phyloP scores from a whole-genome alignment of 2,113 vertebrate genomes.

The Periophthalmodon schlosseri region DNA sequence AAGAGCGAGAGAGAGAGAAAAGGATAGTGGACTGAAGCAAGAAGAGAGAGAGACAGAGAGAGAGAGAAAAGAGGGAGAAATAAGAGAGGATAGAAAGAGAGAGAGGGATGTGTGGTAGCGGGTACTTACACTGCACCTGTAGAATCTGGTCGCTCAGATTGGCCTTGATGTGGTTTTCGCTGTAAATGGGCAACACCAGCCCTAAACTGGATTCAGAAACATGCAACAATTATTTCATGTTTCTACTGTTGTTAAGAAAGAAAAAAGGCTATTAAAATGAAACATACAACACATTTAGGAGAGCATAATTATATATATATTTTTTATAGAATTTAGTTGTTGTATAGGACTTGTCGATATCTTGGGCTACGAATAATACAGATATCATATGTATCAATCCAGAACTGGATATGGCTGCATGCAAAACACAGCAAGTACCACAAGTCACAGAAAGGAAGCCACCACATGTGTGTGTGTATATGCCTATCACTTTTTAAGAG shows the following conservation, averaged over 20 bases:
- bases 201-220: slow-evolving; percentile 83
- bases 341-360: background rate
- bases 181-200: slow-evolving; percentile 94
- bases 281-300: background rate
- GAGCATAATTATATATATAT: background rate
- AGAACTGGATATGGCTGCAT: background rate
- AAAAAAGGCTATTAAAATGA: background rate
- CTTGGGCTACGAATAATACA: background rate
- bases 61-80: slow-evolving; percentile 34
- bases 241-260: background rate
- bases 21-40: slow-evolving; percentile 23
- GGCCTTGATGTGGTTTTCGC: slow-evolving; percentile 96
- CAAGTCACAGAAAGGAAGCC: too few relatives aligned
- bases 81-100: slow-evolving; percentile 52
- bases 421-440: background rate
- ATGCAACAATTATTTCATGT: slow-evolving; percentile 1
- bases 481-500: too few relatives aligned
- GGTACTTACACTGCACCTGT: slow-evolving; percentile 99
- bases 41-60: slow-evolving; percentile 51
- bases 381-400: background rate
- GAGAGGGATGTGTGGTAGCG: slow-evolving; percentile 36
- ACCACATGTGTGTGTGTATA: too few relatives aligned
- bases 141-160: slow-evolving; percentile 99
- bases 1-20: slow-evolving; percentile 54
- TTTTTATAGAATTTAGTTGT: too few relatives aligned